Evolutionary conservation across 1,140 invertebrate genomes (phyloP).

Genomic region (Aphis craccivora): DNA sequence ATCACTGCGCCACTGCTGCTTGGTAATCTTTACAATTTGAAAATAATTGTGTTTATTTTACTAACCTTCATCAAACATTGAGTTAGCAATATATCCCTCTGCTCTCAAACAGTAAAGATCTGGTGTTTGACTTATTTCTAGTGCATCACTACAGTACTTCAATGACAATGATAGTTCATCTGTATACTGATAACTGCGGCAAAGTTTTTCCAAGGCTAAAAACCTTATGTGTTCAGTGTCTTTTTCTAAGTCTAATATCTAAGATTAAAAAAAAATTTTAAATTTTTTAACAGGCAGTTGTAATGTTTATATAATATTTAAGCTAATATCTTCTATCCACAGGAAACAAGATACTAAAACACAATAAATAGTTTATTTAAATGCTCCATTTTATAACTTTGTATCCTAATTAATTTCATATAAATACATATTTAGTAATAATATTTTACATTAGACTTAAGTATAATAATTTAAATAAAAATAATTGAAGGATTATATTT

Average conservation of each 20-base stretch:
- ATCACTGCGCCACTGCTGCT: too few relatives aligned
- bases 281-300: background rate
- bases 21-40: background rate
- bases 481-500: background rate
- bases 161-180: conserved; percentile 75
- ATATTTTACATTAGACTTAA: background rate
- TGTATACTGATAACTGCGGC: conserved; percentile 76
- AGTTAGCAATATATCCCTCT: conserved; percentile 88
- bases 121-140: conserved; percentile 80
- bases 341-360: too few relatives aligned
- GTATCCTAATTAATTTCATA: background rate
- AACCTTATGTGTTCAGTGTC: conserved; percentile 77
- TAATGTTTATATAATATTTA: background rate
- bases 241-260: conserved; percentile 74
- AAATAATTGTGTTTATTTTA: conserved; percentile 34
- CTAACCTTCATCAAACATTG: conserved; percentile 92
- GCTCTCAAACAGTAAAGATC: conserved; percentile 88
- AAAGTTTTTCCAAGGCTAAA: conserved; percentile 77
- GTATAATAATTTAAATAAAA: background rate
- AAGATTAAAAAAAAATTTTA: conserved; percentile 36
- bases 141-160: conserved; percentile 79
- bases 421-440: background rate
- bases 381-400: background rate
- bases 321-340: too few relatives aligned
- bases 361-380: background rate